phyloP scores from a whole-genome alignment of 2,113 vertebrate genomes.

The Brachionichthys hirsutus region DNA sequence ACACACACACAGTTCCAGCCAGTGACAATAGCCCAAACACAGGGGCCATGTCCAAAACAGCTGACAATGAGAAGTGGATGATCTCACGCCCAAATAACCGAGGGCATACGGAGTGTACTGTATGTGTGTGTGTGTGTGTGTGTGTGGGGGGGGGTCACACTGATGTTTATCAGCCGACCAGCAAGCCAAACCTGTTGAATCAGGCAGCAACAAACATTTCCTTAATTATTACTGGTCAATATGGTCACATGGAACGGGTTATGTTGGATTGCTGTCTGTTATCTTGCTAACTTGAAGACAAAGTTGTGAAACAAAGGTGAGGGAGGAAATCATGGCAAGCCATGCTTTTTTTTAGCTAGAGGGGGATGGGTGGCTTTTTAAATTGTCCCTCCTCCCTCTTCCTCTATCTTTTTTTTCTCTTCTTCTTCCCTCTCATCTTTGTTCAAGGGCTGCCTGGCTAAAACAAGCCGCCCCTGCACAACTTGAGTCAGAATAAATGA shows the following conservation, averaged over 20 bases:
- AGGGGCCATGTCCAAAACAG: conserved; percentile 60
- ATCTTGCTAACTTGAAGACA: not conserved
- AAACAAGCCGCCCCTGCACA: conserved; percentile 35
- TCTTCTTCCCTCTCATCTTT: conserved; percentile 69
- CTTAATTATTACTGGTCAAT: not conserved
- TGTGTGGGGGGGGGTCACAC: not conserved
- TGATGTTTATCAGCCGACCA: not conserved
- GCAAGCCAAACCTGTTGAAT: conserved; percentile 51
- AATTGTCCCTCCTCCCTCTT: conserved; percentile 68
- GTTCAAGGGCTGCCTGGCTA: conserved; percentile 58
- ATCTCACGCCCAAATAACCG: conserved; percentile 31
- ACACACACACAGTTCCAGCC: conserved; percentile 15
- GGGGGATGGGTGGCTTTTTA: conserved; percentile 66
- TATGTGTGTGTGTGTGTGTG: not conserved
- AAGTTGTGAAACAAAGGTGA: conserved; percentile 42
- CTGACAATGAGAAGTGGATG: conserved; percentile 50
- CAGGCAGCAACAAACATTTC: conserved; percentile 14
- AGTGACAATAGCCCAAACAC: conserved; percentile 50
- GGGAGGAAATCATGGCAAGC: conserved; percentile 67
- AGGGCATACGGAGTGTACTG: not conserved
- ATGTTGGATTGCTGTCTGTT: not conserved
- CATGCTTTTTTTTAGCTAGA: conserved; percentile 32
- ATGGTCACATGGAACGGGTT: not conserved
- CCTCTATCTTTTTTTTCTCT: conserved; percentile 64
- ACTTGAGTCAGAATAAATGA: conserved; percentile 38